A percentile compares a stretch with the other conserved stretches of the same genome.
phyloP scores from a whole-genome alignment of 2,888 invertebrate species.

The Drosophila kanekoi region DNA sequence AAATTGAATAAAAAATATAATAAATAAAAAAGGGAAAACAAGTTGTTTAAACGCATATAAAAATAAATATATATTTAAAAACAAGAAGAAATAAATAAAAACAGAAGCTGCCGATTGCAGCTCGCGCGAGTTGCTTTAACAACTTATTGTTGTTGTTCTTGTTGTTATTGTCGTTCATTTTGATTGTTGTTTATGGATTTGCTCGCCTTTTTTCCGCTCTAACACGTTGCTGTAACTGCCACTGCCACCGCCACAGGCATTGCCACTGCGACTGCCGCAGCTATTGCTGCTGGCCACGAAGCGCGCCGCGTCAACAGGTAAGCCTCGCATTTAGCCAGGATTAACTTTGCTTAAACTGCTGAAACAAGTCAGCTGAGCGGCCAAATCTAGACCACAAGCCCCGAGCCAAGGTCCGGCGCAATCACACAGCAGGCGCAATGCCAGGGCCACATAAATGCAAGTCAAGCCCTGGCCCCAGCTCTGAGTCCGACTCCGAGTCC shows the following conservation, averaged over 20 bases:
- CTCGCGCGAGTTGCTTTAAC: slow-evolving; percentile 29
- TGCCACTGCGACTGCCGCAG: slow-evolving; percentile 3
- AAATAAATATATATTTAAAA: slow-evolving; percentile 5
- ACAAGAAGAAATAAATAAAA: background rate
- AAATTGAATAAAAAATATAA: slow-evolving; percentile 17
- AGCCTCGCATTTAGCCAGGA: slow-evolving; percentile 70
- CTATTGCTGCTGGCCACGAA: slow-evolving; percentile 24
- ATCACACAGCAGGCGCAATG: slow-evolving; percentile 3
- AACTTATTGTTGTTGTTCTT: slow-evolving; percentile 27
- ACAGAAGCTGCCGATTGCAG: slow-evolving; percentile 24
- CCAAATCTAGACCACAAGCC: slow-evolving; percentile 2
- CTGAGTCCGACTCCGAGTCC: no score
- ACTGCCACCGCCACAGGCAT: background rate
- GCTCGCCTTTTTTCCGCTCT: slow-evolving; percentile 49
- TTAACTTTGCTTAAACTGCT: slow-evolving; percentile 74
- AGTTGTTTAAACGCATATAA: slow-evolving; percentile 28
- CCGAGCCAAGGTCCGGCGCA: slow-evolving; percentile 37
- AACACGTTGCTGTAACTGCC: slow-evolving; percentile 54
- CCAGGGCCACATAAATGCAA: slow-evolving; percentile 33
- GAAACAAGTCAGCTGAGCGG: slow-evolving; percentile 46
- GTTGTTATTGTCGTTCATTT: slow-evolving; percentile 30
- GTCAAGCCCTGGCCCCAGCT: slow-evolving; percentile 7
- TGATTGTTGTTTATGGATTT: slow-evolving; percentile 70
- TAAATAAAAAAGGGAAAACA: slow-evolving; percentile 27
- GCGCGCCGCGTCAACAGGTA: slow-evolving; percentile 70